A percentile compares a stretch with the other conserved stretches of the same genome.
Evolutionary conservation across 2,888 invertebrate genomes (phyloP).

Genomic region (Folsomia manolachei): DNA sequence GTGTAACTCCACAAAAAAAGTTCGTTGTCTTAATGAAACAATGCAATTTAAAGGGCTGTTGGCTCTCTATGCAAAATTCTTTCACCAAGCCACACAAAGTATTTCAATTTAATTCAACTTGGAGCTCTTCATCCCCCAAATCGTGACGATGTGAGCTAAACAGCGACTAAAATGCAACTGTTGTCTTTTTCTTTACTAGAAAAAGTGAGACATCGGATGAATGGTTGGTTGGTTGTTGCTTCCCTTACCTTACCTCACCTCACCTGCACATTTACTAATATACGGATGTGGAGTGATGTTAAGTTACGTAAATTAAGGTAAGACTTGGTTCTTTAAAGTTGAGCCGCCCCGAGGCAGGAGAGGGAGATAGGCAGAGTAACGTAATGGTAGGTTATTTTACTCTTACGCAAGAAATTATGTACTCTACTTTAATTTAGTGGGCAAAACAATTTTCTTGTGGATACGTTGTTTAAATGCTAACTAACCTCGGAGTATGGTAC

Average conservation of each 20-base stretch:
- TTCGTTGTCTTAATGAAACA: no score
- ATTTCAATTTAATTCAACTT: no score
- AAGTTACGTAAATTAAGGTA: not conserved
- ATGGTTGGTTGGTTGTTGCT: not conserved
- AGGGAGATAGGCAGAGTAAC: no score
- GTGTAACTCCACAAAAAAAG: not conserved
- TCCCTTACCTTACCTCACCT: not conserved
- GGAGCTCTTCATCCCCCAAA: not conserved
- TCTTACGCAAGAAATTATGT: not conserved
- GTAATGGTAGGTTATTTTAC: not conserved
- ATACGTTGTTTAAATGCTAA: no score
- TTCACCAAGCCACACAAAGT: not conserved
- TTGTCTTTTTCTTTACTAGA: not conserved
- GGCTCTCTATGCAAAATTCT: not conserved
- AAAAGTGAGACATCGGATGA: not conserved
- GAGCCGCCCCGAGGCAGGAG: not conserved
- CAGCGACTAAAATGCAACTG: slow-evolving; percentile 3
- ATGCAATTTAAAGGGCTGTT: not conserved
- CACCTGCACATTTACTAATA: not conserved
- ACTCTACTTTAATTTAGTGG: no score
- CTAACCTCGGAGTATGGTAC: no score
- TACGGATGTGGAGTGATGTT: not conserved
- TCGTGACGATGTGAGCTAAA: not conserved
- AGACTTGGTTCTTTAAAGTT: not conserved
- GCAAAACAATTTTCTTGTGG: no score